Base-by-base conservation (phyloP, 2,113 vertebrate species). In the Carassius gibelio region DNA sequence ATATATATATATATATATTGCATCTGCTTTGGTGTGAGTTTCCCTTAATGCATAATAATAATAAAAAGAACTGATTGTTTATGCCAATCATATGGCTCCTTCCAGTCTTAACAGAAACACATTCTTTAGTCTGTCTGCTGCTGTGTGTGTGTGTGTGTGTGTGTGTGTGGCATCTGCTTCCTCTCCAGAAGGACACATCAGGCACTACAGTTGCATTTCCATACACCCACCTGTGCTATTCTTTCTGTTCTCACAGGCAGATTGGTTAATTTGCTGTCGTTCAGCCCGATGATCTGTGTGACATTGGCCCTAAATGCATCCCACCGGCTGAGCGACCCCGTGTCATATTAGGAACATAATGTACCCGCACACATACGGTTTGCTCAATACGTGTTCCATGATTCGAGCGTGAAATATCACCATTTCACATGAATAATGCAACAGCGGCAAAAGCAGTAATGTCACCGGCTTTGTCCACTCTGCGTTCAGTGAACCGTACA, bases 381-480 rank as follows among this genome's bases (percentile, higher is more conserved):
- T 26, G 75, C 62, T 34, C 26, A 55, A 45, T 26, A 19, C 19
- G n/a, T 74, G 42, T 64, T 55, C 62, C 74, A 76, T 79, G 83
- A 75, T 69, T 82, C 55, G 72, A 15, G 30, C 34, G n/a, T 87
- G 62, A 89, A 89, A 87, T 45, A 78, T 71, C 11, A 8, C 57
- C 30, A 64, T 77, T 84, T 78, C 26, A 34, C 83, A 89, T 87
- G 66, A 85, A 89, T 87, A 85, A 89, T 87, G 75, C 57, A 84
- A 19, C 42, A 57, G 62, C 6, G 78, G 45, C 75, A 26, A 34
- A 78, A 78, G 66, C 82, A 71, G 69, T 83, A 84, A 80, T 14
- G 36, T 84, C 57, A 6, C 30, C 8, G 7, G 68, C 77, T 30
- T 50, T 79, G 84, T 72, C 69, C 61, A 76, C 62, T 80, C 45